A percentile compares a stretch with the other conserved stretches of the same genome.
Evolutionary conservation across 2,888 invertebrate species (phyloP).

Genomic region (Monopis laevigella): DNA sequence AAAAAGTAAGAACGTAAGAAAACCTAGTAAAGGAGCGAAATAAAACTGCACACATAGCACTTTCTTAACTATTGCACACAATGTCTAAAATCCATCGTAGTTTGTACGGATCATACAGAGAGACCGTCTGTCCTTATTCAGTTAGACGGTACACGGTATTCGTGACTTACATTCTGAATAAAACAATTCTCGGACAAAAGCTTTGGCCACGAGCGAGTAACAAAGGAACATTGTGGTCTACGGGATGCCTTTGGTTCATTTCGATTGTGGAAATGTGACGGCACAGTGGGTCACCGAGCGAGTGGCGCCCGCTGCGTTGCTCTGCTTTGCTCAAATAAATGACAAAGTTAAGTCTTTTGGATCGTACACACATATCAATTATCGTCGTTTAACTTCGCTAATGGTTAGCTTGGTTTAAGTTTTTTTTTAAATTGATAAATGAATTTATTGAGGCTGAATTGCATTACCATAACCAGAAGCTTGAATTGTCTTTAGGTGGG

Average conservation of each 20-base stretch:
- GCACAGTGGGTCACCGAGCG: constrained; percentile 28
- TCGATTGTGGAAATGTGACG: constrained; percentile 55
- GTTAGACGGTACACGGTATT: constrained; percentile 56
- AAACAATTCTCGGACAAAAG: constrained; percentile 65
- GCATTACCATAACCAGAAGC: too few relatives aligned
- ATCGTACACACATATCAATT: too few relatives aligned
- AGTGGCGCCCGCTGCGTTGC: constrained; percentile 8
- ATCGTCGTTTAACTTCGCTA: too few relatives aligned
- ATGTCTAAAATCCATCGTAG: constrained; percentile 27
- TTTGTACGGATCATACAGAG: constrained; percentile 20
- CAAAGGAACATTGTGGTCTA: constrained; percentile 56
- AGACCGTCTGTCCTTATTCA: constrained; percentile 47
- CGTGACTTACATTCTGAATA: constrained; percentile 66
- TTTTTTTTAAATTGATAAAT: too few relatives aligned
- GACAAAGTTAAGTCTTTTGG: too few relatives aligned
- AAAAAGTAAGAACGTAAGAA: constrained; percentile 29
- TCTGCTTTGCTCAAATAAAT: constrained; percentile 10
- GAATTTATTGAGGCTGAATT: too few relatives aligned
- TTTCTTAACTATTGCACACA: constrained; percentile 29
- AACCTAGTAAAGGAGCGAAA: constrained; percentile 28
- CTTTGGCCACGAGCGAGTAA: constrained; percentile 52
- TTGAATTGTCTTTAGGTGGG: too few relatives aligned
- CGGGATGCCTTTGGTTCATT: constrained; percentile 55
- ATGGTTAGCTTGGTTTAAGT: too few relatives aligned
- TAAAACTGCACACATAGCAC: constrained; percentile 41